phyloP scores from a whole-genome alignment of 64 coral and sea anemone species.

The Montipora sp. region DNA sequence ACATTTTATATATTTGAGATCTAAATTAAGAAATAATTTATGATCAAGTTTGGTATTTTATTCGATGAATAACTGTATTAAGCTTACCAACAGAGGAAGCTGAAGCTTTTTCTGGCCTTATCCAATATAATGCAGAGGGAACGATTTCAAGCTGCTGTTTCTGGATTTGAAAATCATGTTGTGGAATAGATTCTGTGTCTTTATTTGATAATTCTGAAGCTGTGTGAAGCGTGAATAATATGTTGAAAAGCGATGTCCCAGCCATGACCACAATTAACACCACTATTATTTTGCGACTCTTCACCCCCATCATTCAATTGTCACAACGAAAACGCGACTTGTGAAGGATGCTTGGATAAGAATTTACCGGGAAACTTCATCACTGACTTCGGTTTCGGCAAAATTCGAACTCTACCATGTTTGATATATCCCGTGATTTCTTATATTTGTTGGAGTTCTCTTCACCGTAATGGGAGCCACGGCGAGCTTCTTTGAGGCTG shows the following conservation, averaged over 20 bases:
- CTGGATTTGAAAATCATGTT: background rate
- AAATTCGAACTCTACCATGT: too few relatives aligned
- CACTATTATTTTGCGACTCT: background rate
- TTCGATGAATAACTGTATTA: background rate
- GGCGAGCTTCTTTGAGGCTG: too few relatives aligned
- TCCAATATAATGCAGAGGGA: background rate
- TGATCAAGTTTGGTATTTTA: too few relatives aligned
- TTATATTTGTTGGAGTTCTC: too few relatives aligned
- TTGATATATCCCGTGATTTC: too few relatives aligned
- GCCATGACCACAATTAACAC: background rate
- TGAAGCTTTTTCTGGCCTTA: background rate
- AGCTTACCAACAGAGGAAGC: background rate
- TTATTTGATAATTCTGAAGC: background rate
- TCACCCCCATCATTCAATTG: background rate
- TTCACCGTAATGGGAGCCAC: too few relatives aligned
- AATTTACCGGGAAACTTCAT: too few relatives aligned
- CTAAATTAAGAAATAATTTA: too few relatives aligned
- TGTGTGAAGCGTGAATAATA: background rate
- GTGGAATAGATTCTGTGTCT: background rate
- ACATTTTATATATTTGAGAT: too few relatives aligned
- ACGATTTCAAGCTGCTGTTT: background rate
- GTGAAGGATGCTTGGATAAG: background rate
- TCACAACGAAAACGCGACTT: too few relatives aligned
- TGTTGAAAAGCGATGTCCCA: constrained; percentile 13
- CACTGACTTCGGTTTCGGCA: too few relatives aligned